These are phyloP conservation scores for Mobula birostris DNA, from an alignment of 2,113 vertebrate species.

Conservation along the genomic window DNA sequence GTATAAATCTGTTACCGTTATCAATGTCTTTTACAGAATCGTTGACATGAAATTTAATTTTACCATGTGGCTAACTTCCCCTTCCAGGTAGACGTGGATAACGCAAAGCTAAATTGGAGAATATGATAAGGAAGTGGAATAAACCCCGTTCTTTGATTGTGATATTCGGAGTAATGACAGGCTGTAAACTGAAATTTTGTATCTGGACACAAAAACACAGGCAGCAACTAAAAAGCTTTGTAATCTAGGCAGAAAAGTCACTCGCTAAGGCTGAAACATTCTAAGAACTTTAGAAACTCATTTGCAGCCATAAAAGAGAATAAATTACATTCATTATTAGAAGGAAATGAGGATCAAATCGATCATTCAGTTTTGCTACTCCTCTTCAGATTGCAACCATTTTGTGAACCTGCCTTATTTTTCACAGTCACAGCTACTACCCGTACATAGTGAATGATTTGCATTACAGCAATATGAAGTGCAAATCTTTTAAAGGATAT, in stretches of 20 bases:
- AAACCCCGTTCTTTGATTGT: background rate
- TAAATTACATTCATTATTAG: background rate
- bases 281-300: background rate
- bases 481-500: background rate
- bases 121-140: no score
- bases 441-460: background rate
- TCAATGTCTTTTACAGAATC: background rate
- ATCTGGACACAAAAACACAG: background rate
- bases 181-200: background rate
- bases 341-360: background rate
- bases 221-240: background rate
- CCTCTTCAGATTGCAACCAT: background rate
- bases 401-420: background rate
- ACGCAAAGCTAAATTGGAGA: background rate
- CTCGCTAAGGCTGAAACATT: background rate
- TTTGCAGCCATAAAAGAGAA: background rate
- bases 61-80: background rate
- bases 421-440: background rate
- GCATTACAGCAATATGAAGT: background rate
- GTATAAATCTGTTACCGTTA: background rate
- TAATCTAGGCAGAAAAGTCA: background rate
- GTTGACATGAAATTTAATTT: background rate
- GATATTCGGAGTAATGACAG: background rate
- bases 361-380: background rate
- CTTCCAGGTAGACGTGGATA: background rate